Conservation (phyloP, 2,888 invertebrate genomes). For the Lissonota sp. region DNA sequence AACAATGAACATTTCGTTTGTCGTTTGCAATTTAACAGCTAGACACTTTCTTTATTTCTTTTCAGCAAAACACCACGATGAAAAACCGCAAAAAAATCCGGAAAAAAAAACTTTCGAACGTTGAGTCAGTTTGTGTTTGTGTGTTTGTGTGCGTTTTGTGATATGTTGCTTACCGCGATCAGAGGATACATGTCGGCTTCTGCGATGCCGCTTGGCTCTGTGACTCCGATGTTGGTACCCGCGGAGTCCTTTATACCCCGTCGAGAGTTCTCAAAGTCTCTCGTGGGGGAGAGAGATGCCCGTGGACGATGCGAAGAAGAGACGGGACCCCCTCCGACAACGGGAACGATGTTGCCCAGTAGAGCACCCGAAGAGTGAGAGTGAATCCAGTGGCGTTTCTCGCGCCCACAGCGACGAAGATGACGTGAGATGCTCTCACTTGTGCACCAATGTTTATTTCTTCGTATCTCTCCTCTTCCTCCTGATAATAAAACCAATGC, state of each 20-base stretch:
- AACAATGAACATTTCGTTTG: background rate
- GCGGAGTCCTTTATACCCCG: slow-evolving; percentile 82
- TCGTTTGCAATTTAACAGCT: background rate
- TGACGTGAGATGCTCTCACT: slow-evolving; percentile 74
- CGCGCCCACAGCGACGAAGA: slow-evolving; percentile 39
- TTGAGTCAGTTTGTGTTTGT: background rate
- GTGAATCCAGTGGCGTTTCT: slow-evolving; percentile 76
- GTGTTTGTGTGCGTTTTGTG: slow-evolving; percentile 6
- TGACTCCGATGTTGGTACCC: slow-evolving; percentile 81
- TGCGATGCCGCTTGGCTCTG: slow-evolving; percentile 83
- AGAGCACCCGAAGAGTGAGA: slow-evolving; percentile 77
- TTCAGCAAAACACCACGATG: background rate
- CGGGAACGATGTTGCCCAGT: background rate
- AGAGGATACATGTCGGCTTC: slow-evolving; percentile 83
- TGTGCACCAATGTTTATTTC: slow-evolving; percentile 45
- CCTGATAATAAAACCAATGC: no score
- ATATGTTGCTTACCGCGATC: slow-evolving; percentile 82
- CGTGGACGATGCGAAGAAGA: slow-evolving; percentile 76
- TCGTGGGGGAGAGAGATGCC: slow-evolving; percentile 66
- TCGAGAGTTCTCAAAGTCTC: slow-evolving; percentile 64
- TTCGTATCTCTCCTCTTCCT: slow-evolving; percentile 17
- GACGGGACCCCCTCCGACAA: slow-evolving; percentile 74
- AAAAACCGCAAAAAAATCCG: background rate
- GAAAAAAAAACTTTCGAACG: background rate
- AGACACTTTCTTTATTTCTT: slow-evolving; percentile 26